Evolutionary conservation across 1,140 invertebrate species (phyloP).

Genomic region (Brevipalpus yothersi): DNA sequence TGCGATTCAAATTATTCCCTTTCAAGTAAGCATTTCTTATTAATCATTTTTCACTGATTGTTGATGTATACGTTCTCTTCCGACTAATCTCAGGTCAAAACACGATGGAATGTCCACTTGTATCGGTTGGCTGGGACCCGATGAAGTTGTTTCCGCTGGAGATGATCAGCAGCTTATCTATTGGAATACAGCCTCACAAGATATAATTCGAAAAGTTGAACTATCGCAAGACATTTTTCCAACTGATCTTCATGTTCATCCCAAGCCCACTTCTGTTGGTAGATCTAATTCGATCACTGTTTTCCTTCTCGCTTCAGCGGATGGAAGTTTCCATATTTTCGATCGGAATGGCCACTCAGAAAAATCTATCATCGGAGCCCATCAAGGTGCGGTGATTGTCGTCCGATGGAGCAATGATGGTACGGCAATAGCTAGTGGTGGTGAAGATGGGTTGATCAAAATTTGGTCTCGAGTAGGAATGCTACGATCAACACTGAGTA

Average conservation of each 20-base stretch:
- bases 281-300: slow-evolving; percentile 48
- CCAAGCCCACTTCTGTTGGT: slow-evolving; percentile 33
- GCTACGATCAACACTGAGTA: slow-evolving; percentile 63
- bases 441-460: slow-evolving; percentile 64
- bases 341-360: slow-evolving; percentile 71
- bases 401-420: slow-evolving; percentile 71
- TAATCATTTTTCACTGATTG: too few species aligned
- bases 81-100: background rate
- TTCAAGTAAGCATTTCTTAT: too few species aligned
- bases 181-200: slow-evolving; percentile 57
- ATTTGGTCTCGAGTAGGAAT: slow-evolving; percentile 91
- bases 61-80: too few species aligned
- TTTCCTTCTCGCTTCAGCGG: slow-evolving; percentile 61
- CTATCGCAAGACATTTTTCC: slow-evolving; percentile 60
- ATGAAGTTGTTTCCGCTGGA: slow-evolving; percentile 71
- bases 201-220: slow-evolving; percentile 44
- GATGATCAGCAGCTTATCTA: slow-evolving; percentile 72
- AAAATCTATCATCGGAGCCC: slow-evolving; percentile 58
- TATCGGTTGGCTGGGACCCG: slow-evolving; percentile 67
- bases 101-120: slow-evolving; percentile 41
- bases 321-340: slow-evolving; percentile 63
- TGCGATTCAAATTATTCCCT: too few species aligned
- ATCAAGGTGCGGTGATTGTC: slow-evolving; percentile 57
- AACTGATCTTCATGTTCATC: slow-evolving; percentile 61
- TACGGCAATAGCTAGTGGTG: slow-evolving; percentile 59